These are phyloP conservation scores for Stomatorhinus ivindoensis DNA, from an alignment of 2,113 vertebrate genomes.

Conservation along the genomic window DNA sequence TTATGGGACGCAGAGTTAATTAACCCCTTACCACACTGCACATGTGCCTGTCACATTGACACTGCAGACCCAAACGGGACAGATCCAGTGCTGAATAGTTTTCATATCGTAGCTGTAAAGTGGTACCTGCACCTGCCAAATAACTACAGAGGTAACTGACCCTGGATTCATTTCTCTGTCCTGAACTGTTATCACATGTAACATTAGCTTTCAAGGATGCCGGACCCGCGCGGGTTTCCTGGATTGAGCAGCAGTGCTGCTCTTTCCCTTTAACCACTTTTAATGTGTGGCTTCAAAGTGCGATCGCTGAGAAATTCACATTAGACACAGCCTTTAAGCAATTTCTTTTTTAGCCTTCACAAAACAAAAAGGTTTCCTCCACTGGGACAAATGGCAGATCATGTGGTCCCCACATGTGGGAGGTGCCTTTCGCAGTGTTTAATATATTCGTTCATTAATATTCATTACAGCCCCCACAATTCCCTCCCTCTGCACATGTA, in stretches of 20 bases:
- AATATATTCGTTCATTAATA: slow-evolving; percentile 24
- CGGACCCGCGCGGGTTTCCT: not conserved
- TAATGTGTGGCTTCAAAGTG: slow-evolving; percentile 6
- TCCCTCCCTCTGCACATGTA: slow-evolving; percentile 16
- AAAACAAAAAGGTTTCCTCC: slow-evolving; percentile 3
- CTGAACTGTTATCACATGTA: not conserved
- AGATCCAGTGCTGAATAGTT: not conserved
- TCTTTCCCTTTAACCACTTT: slow-evolving; percentile 1
- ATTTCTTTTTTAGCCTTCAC: slow-evolving; percentile 5
- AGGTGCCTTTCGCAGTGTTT: slow-evolving; percentile 11
- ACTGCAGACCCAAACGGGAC: not conserved
- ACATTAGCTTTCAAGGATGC: not conserved
- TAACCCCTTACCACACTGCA: not conserved
- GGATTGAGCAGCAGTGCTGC: not conserved
- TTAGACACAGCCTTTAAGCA: slow-evolving; percentile 10
- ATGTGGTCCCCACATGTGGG: slow-evolving; percentile 9
- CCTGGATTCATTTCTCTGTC: not conserved
- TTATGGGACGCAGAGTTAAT: not conserved
- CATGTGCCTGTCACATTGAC: not conserved
- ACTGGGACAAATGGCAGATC: slow-evolving; percentile 18
- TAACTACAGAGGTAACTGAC: not conserved
- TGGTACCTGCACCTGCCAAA: not conserved
- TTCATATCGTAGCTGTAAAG: not conserved
- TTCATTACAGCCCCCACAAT: slow-evolving; percentile 20
- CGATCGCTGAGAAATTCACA: slow-evolving; percentile 10